Percentiles rank a stretch among this genome's conserved stretches.
Conservation (phyloP, 1,140 invertebrate species). For the Drosophila bipectinata region DNA sequence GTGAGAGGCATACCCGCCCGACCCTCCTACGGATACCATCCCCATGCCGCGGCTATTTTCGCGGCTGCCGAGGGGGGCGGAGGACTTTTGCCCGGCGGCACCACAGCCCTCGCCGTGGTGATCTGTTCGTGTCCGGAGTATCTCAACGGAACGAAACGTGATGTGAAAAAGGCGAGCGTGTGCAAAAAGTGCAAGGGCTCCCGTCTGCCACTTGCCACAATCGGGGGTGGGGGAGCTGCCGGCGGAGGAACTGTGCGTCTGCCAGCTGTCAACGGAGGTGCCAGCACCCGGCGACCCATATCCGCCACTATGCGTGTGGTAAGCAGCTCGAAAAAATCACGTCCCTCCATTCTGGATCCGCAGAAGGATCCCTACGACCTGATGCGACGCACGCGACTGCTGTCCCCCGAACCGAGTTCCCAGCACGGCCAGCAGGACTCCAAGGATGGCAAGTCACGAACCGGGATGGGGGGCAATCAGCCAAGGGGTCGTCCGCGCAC, state of each 20-base stretch:
- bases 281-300: constrained; percentile 75
- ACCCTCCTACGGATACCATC: constrained; percentile 83
- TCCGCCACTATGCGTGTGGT: constrained; percentile 87
- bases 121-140: constrained; percentile 91
- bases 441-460: constrained; percentile 51
- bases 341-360: constrained; percentile 86
- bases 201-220: constrained; percentile 87
- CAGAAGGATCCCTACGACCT: constrained; percentile 91
- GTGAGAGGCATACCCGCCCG: constrained; percentile 86
- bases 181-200: constrained; percentile 93
- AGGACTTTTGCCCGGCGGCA: not conserved
- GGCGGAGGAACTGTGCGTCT: constrained; percentile 85
- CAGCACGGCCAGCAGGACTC: constrained; percentile 18
- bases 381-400: constrained; percentile 89
- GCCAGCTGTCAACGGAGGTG: constrained; percentile 83
- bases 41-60: constrained; percentile 85
- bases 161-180: constrained; percentile 88
- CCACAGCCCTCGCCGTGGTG: constrained; percentile 86
- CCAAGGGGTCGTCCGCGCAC: constrained; percentile 47
- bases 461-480: constrained; percentile 54
- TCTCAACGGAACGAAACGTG: constrained; percentile 89
- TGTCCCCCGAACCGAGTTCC: constrained; percentile 85
- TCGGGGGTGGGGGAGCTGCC: constrained; percentile 67
- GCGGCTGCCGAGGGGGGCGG: constrained; percentile 62
- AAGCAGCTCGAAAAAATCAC: constrained; percentile 85